Percentiles rank a stretch among this genome's conserved stretches.
Conservation (phyloP, 2,888 invertebrate species). For the Trachelus iudaicus region DNA sequence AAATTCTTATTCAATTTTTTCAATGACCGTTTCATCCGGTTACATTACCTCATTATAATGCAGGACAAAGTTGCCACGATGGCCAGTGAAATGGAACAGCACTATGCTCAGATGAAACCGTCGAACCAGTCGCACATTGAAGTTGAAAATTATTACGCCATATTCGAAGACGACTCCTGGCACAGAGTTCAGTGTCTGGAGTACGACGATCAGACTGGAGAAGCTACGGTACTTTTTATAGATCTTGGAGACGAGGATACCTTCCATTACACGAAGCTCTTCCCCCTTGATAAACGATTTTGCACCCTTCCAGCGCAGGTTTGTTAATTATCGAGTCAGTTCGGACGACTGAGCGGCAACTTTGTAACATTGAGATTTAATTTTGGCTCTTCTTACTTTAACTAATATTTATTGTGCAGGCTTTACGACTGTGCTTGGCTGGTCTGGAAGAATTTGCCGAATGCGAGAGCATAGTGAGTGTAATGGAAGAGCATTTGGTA, state of each 20-base stretch:
- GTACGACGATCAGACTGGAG: constrained; percentile 35
- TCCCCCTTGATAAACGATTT: constrained; percentile 74
- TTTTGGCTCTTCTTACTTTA: neutral
- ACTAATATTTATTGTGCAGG: constrained; percentile 63
- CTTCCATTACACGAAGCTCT: constrained; percentile 70
- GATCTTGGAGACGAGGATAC: constrained; percentile 80
- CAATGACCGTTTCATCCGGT: too few relatives aligned
- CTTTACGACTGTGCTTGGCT: constrained; percentile 75
- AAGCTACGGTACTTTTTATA: constrained; percentile 70
- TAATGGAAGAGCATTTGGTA: constrained; percentile 65
- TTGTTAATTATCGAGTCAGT: constrained; percentile 21
- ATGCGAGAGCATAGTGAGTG: constrained; percentile 57
- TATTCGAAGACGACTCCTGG: constrained; percentile 64
- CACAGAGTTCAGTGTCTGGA: constrained; percentile 65
- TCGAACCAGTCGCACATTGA: constrained; percentile 39
- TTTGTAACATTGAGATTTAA: neutral
- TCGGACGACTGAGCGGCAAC: neutral
- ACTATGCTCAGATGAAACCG: constrained; percentile 52
- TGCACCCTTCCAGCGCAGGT: constrained; percentile 77
- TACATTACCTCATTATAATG: neutral
- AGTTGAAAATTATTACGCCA: constrained; percentile 64
- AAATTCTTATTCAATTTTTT: too few relatives aligned
- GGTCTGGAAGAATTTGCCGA: constrained; percentile 76
- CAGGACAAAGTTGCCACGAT: constrained; percentile 64
- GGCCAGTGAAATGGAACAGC: constrained; percentile 59